Percentiles rank a stretch among this genome's conserved stretches.
Conservation (phyloP, 2,113 vertebrate species). For the Balaeniceps rex region DNA sequence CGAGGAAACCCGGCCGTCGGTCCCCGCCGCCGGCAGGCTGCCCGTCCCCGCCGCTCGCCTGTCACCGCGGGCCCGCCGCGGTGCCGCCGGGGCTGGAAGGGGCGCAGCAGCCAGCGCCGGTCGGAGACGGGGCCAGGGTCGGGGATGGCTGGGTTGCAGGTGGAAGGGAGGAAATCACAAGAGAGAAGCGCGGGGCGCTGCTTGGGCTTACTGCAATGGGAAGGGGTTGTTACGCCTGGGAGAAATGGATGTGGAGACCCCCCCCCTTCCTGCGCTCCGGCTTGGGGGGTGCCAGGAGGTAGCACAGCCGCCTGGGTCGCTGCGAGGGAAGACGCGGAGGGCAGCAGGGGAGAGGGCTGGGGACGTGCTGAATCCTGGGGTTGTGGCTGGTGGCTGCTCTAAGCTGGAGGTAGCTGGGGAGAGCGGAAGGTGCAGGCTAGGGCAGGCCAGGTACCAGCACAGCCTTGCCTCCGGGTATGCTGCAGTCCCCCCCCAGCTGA, state of each 20-base stretch:
- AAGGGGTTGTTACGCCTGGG: neutral
- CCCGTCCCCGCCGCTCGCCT: neutral
- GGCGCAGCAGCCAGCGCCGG: neutral
- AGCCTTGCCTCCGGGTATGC: neutral
- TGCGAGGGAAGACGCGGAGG: neutral
- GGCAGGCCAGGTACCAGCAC: neutral
- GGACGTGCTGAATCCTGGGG: neutral
- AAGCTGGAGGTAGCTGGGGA: neutral
- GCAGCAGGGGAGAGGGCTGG: neutral
- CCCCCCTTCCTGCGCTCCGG: neutral
- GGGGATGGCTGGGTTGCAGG: too few species aligned
- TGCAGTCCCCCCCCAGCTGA: neutral
- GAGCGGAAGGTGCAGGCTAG: neutral
- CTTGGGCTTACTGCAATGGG: neutral
- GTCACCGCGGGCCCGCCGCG: neutral
- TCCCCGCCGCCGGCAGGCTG: neutral
- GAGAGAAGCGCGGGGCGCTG: neutral
- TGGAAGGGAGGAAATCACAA: neutral
- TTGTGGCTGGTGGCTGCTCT: neutral
- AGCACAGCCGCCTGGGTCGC: neutral
- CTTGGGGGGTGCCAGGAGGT: neutral
- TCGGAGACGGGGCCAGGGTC: neutral
- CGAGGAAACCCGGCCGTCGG: neutral
- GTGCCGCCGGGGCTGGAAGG: neutral
- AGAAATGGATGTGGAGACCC: neutral